phyloP scores from a whole-genome alignment of 2,113 vertebrate species.

The Daubentonia madagascariensis region DNA sequence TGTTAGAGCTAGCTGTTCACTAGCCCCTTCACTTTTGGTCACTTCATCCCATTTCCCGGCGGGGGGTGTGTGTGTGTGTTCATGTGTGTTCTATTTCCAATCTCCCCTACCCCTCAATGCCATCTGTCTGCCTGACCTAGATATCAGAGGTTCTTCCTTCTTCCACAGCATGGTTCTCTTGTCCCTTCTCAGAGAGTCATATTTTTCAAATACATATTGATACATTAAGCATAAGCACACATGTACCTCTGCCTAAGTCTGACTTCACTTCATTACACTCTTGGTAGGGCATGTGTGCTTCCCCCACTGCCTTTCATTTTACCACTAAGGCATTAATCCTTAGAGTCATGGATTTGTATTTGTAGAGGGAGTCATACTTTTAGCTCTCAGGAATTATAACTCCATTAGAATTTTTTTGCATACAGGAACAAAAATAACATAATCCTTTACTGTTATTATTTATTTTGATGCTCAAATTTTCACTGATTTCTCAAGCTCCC shows the following conservation, averaged over 20 bases:
- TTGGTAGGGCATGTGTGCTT: not conserved
- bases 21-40: not conserved
- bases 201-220: not conserved
- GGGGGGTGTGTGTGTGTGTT: not conserved
- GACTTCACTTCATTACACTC: not conserved
- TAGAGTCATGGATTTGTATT: not conserved
- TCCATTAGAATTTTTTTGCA: not conserved
- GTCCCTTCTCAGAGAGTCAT: not conserved
- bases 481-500: not conserved
- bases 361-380: not conserved
- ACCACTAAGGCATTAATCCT: not conserved
- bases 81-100: not conserved
- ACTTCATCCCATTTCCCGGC: not conserved
- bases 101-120: not conserved
- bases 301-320: not conserved
- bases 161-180: not conserved
- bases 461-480: not conserved
- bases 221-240: not conserved
- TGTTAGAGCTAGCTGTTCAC: not conserved
- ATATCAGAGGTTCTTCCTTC: not conserved
- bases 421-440: not conserved
- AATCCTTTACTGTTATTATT: not conserved
- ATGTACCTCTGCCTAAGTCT: not conserved
- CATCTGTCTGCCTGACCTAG: conserved; percentile 66
- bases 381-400: not conserved